A percentile compares a stretch with the other conserved stretches of the same genome.
Conservation (phyloP, 2,113 vertebrate species). For the human (Homo sapiens) region DNA sequence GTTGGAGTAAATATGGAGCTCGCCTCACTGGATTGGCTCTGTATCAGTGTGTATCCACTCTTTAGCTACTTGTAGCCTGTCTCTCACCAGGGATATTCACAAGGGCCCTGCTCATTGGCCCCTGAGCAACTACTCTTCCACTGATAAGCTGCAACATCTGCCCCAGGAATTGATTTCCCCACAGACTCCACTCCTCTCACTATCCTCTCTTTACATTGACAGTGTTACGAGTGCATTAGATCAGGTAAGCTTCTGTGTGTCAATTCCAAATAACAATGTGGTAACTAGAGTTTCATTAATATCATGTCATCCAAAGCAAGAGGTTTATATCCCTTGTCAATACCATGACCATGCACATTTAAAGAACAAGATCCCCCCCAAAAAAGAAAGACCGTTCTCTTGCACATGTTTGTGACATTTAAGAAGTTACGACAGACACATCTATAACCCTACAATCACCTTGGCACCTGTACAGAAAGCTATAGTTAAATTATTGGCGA, state of each 20-base stretch:
- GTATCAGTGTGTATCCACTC: background rate
- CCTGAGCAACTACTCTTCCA: background rate
- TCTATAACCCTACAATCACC: background rate
- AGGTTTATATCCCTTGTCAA: background rate
- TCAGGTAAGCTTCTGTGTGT: background rate
- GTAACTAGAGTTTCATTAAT: slow-evolving; percentile 5
- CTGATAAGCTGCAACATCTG: accelerated
- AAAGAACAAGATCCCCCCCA: background rate
- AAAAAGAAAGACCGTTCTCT: background rate
- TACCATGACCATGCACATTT: background rate
- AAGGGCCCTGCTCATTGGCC: background rate
- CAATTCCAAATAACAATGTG: background rate
- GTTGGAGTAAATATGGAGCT: background rate
- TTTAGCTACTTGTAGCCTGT: background rate
- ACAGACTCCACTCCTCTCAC: background rate
- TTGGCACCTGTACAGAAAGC: background rate
- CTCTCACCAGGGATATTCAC: background rate
- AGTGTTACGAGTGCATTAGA: background rate
- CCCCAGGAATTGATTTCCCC: background rate
- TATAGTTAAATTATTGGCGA: background rate
- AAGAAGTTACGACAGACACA: background rate
- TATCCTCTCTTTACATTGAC: background rate
- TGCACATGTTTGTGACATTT: background rate
- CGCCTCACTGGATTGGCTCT: background rate
- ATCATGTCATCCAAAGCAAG: background rate